Evolutionary conservation across 2,797 vertebrate genomes (phyloP), one percentile per base, ranked within the genome.

Genomic region (Scarus forsteni): DNA sequence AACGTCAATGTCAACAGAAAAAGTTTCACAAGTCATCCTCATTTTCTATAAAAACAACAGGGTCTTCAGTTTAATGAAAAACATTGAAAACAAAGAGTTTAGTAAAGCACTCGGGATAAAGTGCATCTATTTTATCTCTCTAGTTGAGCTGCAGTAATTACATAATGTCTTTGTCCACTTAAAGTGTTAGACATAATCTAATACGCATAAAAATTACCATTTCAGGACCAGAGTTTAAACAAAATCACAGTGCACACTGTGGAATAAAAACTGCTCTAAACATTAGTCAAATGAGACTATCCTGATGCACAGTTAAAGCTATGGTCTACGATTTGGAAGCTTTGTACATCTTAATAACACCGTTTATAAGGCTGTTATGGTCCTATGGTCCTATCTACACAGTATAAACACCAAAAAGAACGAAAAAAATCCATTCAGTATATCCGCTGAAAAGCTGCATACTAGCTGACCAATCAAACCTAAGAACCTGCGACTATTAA

Each of bases 161-260:
- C 8, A 7, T 0, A 46, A 63, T 85, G 82, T 87, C 74, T 85
- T 82, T 57, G 64, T 79, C 52, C 77, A 85, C 83, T 89, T 81
- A 76, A 77, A 78, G 79, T 73, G 61, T 86, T 75, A 88, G 56
- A 88, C 86, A 88, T 50, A 7, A 58, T 46, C 60, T 72, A 34
- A 60, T 51, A 59, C 66, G 70, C 79, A 81, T 42, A 59, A 76
- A 68, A 62, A 77, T 16, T 63, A 74, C 43, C 64, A 75, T 80
- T 64, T 81, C 16, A 50, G 60, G 59, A 78, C 62, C 78, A 80
- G 60, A 59, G 54, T 68, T 42, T 59, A 68, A 56, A 64, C 19
- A 53, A 42, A 69, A 74, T 80, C 13, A 63, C 7, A 46, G 55
- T 10, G 14, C 59, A 71, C 43, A 4, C 11, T 50, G 16, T 57